Conservation (phyloP, 2,888 invertebrate species). For the Phyllotreta cruciferae region DNA sequence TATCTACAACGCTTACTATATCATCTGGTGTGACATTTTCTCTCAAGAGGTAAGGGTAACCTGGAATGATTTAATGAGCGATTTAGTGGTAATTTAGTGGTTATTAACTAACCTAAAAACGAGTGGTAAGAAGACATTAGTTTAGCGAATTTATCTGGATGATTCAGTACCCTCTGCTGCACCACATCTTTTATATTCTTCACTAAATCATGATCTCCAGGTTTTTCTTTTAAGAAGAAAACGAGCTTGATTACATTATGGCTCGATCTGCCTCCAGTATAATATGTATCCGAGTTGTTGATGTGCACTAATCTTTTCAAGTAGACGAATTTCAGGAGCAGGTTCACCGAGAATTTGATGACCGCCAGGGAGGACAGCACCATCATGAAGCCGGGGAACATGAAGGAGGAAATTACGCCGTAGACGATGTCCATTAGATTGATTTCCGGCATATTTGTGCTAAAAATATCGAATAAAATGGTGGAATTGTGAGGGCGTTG, state of each 20-base stretch:
- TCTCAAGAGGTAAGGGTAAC: slow-evolving; percentile 18
- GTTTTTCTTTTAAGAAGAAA: slow-evolving; percentile 15
- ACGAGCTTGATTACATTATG: slow-evolving; percentile 22
- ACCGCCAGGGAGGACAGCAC: too few relatives aligned
- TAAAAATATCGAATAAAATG: too few relatives aligned
- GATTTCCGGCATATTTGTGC: too few relatives aligned
- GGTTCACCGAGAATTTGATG: too few relatives aligned
- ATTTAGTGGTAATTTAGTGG: background rate
- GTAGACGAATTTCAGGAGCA: too few relatives aligned
- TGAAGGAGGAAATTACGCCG: too few relatives aligned
- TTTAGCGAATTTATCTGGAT: slow-evolving; percentile 7
- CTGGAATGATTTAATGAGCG: slow-evolving; percentile 3
- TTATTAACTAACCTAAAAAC: slow-evolving; percentile 16
- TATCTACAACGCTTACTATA: slow-evolving; percentile 15
- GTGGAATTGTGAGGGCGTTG: too few relatives aligned
- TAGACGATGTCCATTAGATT: too few relatives aligned
- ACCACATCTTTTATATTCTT: slow-evolving; percentile 5
- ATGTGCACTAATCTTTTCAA: background rate
- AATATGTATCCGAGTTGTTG: slow-evolving; percentile 7
- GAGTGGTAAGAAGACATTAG: slow-evolving; percentile 15
- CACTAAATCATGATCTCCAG: slow-evolving; percentile 1
- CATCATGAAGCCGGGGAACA: too few relatives aligned
- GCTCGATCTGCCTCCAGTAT: slow-evolving; percentile 16
- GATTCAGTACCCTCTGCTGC: background rate
- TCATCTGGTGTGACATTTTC: slow-evolving; percentile 12